These are phyloP conservation scores for Hoplostethus mediterraneus DNA, from an alignment of 2,797 vertebrate genomes.

Conservation along the genomic window DNA sequence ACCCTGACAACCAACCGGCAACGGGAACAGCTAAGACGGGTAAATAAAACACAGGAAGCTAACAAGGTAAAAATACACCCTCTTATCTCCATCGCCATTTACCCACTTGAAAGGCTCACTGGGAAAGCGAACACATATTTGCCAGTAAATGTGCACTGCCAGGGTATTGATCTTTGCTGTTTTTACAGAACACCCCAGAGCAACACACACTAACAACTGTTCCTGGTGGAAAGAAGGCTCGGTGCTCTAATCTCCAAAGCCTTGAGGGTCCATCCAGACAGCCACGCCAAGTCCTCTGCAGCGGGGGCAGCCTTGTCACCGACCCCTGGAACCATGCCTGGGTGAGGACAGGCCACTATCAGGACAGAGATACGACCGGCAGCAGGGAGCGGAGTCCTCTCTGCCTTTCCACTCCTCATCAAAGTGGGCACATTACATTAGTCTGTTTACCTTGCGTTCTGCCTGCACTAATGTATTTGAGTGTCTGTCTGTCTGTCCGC, in stretches of 20 bases:
- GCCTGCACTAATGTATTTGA: slow-evolving; percentile 30
- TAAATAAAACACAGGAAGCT: not conserved
- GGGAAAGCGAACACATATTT: not conserved
- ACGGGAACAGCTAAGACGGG: not conserved
- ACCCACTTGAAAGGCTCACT: no score
- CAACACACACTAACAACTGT: slow-evolving; percentile 14
- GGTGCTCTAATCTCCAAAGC: slow-evolving; percentile 38
- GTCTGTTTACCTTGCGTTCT: slow-evolving; percentile 41
- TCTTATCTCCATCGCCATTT: no score
- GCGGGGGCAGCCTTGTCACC: slow-evolving; percentile 27
- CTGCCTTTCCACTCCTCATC: slow-evolving; percentile 12
- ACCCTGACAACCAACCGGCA: not conserved
- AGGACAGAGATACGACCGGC: slow-evolving; percentile 51
- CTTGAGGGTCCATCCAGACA: slow-evolving; percentile 29
- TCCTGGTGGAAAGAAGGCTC: slow-evolving; percentile 20
- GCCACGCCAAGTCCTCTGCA: slow-evolving; percentile 37
- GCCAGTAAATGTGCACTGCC: not conserved
- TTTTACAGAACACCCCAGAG: not conserved
- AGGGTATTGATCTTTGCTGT: slow-evolving; percentile 2
- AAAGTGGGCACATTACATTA: slow-evolving; percentile 37
- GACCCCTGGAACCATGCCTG: slow-evolving; percentile 56
- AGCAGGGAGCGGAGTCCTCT: slow-evolving; percentile 31
- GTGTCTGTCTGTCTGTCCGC: not conserved
- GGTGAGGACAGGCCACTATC: slow-evolving; percentile 60
- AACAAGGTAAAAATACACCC: no score